Conservation (phyloP, 2,888 invertebrate genomes). For the Didymodactylos carnosus region DNA sequence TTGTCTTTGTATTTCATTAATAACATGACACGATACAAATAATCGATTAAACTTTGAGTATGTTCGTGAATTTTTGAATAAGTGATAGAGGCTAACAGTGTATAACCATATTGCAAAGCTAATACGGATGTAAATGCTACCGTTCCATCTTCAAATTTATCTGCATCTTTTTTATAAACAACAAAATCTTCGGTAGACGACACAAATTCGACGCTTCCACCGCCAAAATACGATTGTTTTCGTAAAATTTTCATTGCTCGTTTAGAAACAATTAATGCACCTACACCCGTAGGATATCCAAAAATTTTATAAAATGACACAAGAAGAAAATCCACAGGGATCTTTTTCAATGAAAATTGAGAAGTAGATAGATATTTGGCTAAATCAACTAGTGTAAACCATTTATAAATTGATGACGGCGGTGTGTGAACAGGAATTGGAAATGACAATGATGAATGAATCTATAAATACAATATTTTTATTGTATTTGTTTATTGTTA, state of each 20-base stretch:
- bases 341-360: conserved; percentile 49
- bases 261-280: conserved; percentile 18
- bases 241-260: conserved; percentile 44
- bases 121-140: conserved; percentile 63
- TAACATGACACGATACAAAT: conserved; percentile 36
- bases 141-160: conserved; percentile 82
- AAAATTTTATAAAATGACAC: conserved; percentile 93
- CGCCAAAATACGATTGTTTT: conserved; percentile 70
- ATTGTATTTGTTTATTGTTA: conserved; percentile 37
- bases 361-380: conserved; percentile 60
- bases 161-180: neutral
- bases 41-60: neutral
- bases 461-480: conserved; percentile 47
- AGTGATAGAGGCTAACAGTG: neutral
- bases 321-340: conserved; percentile 66
- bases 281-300: conserved; percentile 80
- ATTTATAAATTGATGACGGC: conserved; percentile 16
- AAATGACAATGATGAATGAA: conserved; percentile 55
- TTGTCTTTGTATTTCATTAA: conserved; percentile 52
- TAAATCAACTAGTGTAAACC: conserved; percentile 56
- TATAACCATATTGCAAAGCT: conserved; percentile 60
- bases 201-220: conserved; percentile 65
- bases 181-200: conserved; percentile 37
- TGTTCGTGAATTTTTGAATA: neutral
- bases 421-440: conserved; percentile 47